Evolutionary conservation across 2,113 vertebrate genomes (phyloP).

Genomic region (Ovibos moschatus): DNA sequence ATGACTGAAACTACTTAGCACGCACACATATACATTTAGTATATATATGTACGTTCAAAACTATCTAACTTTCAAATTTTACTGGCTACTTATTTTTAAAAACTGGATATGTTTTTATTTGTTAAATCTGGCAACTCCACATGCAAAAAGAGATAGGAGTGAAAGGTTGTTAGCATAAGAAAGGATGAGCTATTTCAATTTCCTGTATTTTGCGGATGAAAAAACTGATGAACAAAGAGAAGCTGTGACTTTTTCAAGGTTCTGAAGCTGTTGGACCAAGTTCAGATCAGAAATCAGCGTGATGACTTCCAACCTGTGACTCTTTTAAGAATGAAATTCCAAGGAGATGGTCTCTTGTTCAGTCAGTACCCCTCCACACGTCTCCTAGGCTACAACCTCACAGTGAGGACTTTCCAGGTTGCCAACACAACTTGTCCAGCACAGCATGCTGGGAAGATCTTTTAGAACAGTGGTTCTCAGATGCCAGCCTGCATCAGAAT

Average conservation of each 20-base stretch:
- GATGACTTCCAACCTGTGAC: neutral
- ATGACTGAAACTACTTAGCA: neutral
- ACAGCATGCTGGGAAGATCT: neutral
- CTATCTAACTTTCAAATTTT: slow-evolving; percentile 1
- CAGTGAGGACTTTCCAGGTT: neutral
- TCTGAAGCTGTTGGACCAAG: neutral
- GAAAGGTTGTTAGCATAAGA: neutral
- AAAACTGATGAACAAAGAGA: neutral
- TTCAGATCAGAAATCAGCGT: neutral
- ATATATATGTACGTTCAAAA: neutral
- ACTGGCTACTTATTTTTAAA: neutral
- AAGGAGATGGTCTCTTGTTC: neutral
- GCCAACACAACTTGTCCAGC: neutral
- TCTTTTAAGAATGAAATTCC: neutral
- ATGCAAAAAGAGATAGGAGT: neutral
- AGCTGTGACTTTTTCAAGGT: neutral
- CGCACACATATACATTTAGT: neutral
- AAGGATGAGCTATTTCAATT: neutral
- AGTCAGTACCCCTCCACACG: neutral
- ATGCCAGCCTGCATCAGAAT: neutral
- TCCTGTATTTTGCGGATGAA: neutral
- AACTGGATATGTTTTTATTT: neutral
- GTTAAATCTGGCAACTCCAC: neutral
- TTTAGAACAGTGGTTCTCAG: neutral
- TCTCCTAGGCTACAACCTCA: neutral